A percentile compares a stretch with the other conserved stretches of the same genome.
phyloP scores from a whole-genome alignment of 2,888 invertebrate species.

The Glyphotaelius pellucidus region DNA sequence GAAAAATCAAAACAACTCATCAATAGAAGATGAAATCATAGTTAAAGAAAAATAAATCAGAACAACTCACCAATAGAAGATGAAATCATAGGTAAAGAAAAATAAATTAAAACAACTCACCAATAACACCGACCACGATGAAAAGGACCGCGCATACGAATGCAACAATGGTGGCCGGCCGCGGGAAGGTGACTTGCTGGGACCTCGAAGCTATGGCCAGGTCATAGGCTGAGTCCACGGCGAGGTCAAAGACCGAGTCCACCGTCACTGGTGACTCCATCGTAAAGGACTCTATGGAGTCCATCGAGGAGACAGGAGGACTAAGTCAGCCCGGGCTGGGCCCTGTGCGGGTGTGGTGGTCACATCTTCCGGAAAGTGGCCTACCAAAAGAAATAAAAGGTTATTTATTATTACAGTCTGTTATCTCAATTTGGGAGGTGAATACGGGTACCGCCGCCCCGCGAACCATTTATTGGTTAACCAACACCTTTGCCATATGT shows the following conservation, averaged over 20 bases:
- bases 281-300: not conserved
- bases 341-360: not conserved
- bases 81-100: not conserved
- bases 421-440: too few species aligned
- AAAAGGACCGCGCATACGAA: conserved; percentile 88
- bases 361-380: not conserved
- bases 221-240: not conserved
- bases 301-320: not conserved
- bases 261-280: not conserved
- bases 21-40: too few species aligned
- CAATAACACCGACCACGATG: conserved; percentile 86
- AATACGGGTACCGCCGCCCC: too few species aligned
- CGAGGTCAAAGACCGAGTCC: not conserved
- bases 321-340: not conserved
- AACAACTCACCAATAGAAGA: not conserved
- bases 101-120: conserved; percentile 75
- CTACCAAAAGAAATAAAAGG: not conserved
- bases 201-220: not conserved
- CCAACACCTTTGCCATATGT: too few species aligned
- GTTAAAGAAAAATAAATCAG: too few species aligned
- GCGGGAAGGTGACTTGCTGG: conserved; percentile 76
- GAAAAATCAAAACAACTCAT: too few species aligned
- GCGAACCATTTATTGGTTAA: too few species aligned
- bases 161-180: conserved; percentile 86
- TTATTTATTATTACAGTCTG: not conserved